These are phyloP conservation scores for Drosophila fulvimacula DNA, from an alignment of 2,888 invertebrate genomes.

Conservation along the genomic window DNA sequence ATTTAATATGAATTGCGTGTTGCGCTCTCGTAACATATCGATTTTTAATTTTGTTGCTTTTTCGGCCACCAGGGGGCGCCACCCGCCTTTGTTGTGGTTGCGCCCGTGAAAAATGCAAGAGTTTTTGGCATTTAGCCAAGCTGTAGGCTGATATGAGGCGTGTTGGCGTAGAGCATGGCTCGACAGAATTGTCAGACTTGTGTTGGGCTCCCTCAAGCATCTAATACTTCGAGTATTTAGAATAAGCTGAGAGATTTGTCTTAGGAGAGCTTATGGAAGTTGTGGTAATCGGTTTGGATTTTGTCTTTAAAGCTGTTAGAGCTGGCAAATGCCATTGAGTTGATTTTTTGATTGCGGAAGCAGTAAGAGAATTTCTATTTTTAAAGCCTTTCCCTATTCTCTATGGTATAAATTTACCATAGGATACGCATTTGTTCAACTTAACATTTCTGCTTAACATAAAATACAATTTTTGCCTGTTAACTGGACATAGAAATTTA, in stretches of 20 bases:
- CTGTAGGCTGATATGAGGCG: neutral
- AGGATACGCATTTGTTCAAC: too few species aligned
- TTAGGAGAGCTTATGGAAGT: neutral
- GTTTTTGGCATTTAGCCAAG: slow-evolving; percentile 7
- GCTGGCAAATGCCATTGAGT: too few species aligned
- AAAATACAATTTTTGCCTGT: neutral
- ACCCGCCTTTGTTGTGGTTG: slow-evolving; percentile 54
- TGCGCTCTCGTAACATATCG: slow-evolving; percentile 42
- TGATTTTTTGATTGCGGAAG: too few species aligned
- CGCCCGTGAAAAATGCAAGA: slow-evolving; percentile 24
- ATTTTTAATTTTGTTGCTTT: slow-evolving; percentile 50
- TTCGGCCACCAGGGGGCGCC: slow-evolving; percentile 22
- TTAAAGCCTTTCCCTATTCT: too few species aligned
- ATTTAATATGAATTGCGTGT: slow-evolving; percentile 75
- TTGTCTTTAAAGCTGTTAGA: too few species aligned
- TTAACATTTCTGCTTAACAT: neutral
- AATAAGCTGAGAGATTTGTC: neutral
- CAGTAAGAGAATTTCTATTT: too few species aligned
- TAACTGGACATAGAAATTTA: too few species aligned
- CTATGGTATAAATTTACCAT: too few species aligned
- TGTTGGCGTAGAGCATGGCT: neutral
- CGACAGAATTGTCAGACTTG: slow-evolving; percentile 8
- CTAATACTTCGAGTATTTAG: neutral
- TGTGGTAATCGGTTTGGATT: neutral
- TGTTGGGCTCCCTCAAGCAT: neutral